Base-by-base conservation (phyloP, 2,888 invertebrate genomes). In the Watsonalla binaria region DNA sequence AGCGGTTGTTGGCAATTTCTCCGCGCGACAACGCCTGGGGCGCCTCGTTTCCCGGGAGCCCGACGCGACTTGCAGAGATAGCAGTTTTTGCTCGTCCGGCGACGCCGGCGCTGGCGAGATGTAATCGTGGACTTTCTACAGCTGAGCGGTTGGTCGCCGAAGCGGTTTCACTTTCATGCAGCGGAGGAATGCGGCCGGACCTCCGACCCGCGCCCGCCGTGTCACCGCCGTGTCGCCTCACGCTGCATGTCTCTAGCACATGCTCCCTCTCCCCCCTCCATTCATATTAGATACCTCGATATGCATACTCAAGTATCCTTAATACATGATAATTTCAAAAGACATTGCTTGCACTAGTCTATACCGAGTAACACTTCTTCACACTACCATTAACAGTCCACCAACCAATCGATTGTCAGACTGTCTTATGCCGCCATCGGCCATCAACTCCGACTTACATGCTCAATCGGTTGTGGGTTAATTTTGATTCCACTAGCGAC, bases 91-190 rank as follows among this genome's bases (percentile, higher is more conserved):
- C 82, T 80, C 81, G 85, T 78, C 82, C 82, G 80, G 76, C 78
- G 78, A 70, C 79, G 76, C 65, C 68, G 68, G 76, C 74, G 70
- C 76, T 70, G 74, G 68, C 73, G 77, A 82, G 84, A 85, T 87
- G 81, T 85, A 87, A 85, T 88, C 86, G 83, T 82, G 84, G 86
- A 90, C 90, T 90, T 90, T 90, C 89, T 90, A 90, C 86, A 80
- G 87, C 81, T 84, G 88, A 85, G 84, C 80, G 78, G 76, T 72
- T 72, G 74, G 70, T 72, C 66, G 78, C 61, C 77, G 77, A 74
- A 75, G 84, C 82, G 83, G 86, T 90, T 90, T 90, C 90, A 90
- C 90, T 90, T 90, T 90, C 90, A 77, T 85, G 81, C 84, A 80
- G 76, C 83, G 80, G 69, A 71, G 88, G 90, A 90, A 90, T 89